Percentiles rank a stretch among this genome's conserved stretches.
These are phyloP conservation scores for Epicauta chinensis DNA, from an alignment of 1,140 invertebrate genomes.

Conservation along the genomic window DNA sequence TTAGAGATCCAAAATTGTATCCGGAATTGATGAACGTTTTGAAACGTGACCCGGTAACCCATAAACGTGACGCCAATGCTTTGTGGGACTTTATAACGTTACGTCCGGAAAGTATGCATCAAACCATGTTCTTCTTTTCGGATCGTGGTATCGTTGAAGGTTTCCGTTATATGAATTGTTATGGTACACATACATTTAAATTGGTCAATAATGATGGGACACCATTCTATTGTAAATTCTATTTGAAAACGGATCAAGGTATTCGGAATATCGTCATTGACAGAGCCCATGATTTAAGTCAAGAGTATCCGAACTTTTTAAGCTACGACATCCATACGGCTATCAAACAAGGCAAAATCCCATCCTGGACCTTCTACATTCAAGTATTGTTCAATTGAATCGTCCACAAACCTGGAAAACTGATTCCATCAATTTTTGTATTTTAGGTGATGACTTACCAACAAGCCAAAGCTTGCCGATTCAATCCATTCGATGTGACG, in stretches of 20 bases:
- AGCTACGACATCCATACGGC: slow-evolving; percentile 79
- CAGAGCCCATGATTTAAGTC: slow-evolving; percentile 58
- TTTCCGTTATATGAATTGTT: slow-evolving; percentile 84
- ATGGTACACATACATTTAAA: slow-evolving; percentile 87
- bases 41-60: slow-evolving; percentile 83
- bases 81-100: slow-evolving; percentile 88
- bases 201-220: slow-evolving; percentile 69
- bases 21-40: slow-evolving; percentile 80
- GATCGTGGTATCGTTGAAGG: slow-evolving; percentile 81
- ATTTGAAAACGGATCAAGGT: slow-evolving; percentile 83
- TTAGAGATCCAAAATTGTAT: slow-evolving; percentile 83
- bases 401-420: background rate
- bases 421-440: background rate
- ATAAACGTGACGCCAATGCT: slow-evolving; percentile 79
- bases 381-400: slow-evolving; percentile 41
- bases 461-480: slow-evolving; percentile 58
- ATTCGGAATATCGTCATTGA: slow-evolving; percentile 69
- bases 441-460: slow-evolving; percentile 53
- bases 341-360: slow-evolving; percentile 67
- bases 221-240: slow-evolving; percentile 81
- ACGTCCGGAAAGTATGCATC: slow-evolving; percentile 75
- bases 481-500: slow-evolving; percentile 89
- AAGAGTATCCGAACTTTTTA: slow-evolving; percentile 70
- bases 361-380: slow-evolving; percentile 66
- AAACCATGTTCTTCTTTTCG: slow-evolving; percentile 74